Base-by-base conservation (phyloP, 2,888 invertebrate species). In the Alviniconcha strummeri region DNA sequence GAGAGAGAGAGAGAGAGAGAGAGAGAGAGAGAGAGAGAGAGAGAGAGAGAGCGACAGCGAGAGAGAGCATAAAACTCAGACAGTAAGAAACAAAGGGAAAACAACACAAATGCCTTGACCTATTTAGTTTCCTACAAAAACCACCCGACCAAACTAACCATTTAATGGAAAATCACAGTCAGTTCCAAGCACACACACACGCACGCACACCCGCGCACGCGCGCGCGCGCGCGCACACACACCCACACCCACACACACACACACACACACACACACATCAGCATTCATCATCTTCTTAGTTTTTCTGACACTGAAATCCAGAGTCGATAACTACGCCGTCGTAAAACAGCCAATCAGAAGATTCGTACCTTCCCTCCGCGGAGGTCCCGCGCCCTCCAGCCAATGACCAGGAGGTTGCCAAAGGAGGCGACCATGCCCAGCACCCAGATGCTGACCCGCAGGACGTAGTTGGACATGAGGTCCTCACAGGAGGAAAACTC, bases 361-460 rank as follows among this genome's bases (percentile, higher is more conserved):
- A 67, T 1, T 17, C 83, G 52, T 87, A 94, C 94, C 93, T 92
- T 94, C 86, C 94, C 94, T 79, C 93, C 93, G 84, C 94, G 91
- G 71, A 93, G 91, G 86, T 94, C 94, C 64, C 91, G 85, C 3
- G 90, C 86, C 8, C 92, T 79, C 93, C 92, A 93, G 55, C 89
- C 86, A 81, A 92, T 90, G 67, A 93, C 93, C 1, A 93, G 83
- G 6, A 90, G 81, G 84, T 92, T 93, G 11, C 92, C 92, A 81
- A 90, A 88, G 83, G 90, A 89, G 17, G 93, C 92, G 6, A 91
- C 85, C 67, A 90, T 86, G 0, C 92, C 93, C 19, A 92, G 89
- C 19, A 92, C 88, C 93, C 93, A 93, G 82, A 93, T 91, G 76
- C 89, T 90, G 80, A 91, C 86, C 6, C 92, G 86, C 13, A 93